Conservation (phyloP, 30 jellyfish, hydroid and myxozoan species). For the Hydractinia echinata region DNA sequence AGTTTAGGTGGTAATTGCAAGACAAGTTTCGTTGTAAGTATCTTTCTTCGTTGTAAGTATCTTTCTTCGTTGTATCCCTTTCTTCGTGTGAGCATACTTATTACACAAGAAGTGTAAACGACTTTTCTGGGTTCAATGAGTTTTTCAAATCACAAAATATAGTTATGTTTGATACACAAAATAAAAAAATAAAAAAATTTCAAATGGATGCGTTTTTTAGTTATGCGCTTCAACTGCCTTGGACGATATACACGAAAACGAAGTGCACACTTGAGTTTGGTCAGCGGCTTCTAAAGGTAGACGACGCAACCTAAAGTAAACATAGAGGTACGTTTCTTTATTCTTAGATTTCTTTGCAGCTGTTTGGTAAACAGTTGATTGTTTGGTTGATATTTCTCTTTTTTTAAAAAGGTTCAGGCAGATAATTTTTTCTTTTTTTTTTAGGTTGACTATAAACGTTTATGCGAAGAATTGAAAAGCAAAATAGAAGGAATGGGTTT, state of each 20-base stretch:
- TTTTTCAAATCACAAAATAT: too few species aligned
- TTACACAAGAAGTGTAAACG: background rate
- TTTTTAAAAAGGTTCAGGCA: background rate
- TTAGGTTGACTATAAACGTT: constrained; percentile 25
- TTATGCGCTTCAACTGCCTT: constrained; percentile 35
- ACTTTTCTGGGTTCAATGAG: background rate
- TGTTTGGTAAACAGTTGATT: background rate
- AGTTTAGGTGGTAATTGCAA: constrained; percentile 53
- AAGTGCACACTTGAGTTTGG: constrained; percentile 48
- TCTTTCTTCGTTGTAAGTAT: background rate
- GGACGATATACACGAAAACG: constrained; percentile 36
- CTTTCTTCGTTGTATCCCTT: too few species aligned
- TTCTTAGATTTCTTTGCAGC: background rate
- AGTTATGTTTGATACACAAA: background rate
- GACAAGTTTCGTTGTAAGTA: constrained; percentile 43
- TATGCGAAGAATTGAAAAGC: constrained; percentile 11
- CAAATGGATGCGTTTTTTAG: background rate
- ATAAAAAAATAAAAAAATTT: background rate
- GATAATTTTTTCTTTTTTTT: background rate
- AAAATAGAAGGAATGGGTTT: constrained; percentile 14
- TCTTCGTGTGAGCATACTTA: background rate
- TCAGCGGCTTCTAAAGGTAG: constrained; percentile 29
- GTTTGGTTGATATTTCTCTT: background rate
- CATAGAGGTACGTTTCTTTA: constrained; percentile 33
- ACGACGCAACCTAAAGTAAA: constrained; percentile 37